Evolutionary conservation across 2,113 vertebrate genomes (phyloP).

Genomic region (Danionella cerebrum): DNA sequence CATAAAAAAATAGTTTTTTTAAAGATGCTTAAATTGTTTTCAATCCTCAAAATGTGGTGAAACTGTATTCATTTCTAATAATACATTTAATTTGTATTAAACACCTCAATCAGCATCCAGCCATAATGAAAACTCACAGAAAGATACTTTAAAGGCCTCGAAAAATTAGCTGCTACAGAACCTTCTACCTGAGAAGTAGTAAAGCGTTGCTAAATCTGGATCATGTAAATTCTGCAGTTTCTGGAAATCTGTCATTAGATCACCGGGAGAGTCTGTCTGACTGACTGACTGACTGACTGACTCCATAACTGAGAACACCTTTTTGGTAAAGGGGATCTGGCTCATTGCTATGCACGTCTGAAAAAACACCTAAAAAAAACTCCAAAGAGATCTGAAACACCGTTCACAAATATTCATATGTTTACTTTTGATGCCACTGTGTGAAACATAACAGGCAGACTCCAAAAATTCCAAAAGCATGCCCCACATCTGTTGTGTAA

Average conservation of each 20-base stretch:
- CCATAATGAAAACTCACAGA: too few species aligned
- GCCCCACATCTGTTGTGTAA: background rate
- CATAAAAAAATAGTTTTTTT: too few species aligned
- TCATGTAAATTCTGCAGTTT: background rate
- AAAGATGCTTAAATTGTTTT: too few species aligned
- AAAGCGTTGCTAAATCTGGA: background rate
- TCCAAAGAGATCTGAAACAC: background rate
- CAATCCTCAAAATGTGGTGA: too few species aligned
- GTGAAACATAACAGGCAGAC: background rate
- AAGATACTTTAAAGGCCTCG: too few species aligned
- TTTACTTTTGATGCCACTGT: background rate
- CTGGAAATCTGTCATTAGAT: background rate
- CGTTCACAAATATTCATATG: slow-evolving; percentile 9
- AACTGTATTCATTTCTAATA: too few species aligned
- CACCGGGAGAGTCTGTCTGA: background rate
- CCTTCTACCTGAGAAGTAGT: too few species aligned
- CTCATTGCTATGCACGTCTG: slow-evolving; percentile 19
- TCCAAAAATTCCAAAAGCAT: background rate
- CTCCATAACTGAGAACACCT: slow-evolving; percentile 3
- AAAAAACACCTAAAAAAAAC: background rate
- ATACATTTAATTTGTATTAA: too few species aligned
- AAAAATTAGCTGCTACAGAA: too few species aligned
- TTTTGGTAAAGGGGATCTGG: slow-evolving; percentile 26
- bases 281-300: too few species aligned
- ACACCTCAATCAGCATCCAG: too few species aligned